These are phyloP conservation scores for Sarcophaga carnaria DNA, from an alignment of 2,888 invertebrate species.

Conservation along the genomic window DNA sequence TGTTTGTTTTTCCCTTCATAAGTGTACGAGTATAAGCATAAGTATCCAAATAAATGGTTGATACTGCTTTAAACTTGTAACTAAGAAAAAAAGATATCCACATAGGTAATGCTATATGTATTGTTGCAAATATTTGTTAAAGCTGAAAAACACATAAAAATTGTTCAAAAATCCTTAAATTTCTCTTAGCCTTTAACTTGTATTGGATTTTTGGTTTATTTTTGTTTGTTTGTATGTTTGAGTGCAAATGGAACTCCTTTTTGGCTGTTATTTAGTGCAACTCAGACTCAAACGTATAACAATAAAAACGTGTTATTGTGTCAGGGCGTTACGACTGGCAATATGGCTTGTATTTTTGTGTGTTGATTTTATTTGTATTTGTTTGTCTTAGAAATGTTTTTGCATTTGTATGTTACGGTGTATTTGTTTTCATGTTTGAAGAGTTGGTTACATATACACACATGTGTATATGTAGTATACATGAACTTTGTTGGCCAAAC, in stretches of 20 bases:
- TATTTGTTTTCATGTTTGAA: background rate
- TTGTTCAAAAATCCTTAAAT: background rate
- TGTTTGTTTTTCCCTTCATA: background rate
- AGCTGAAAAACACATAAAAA: conserved; percentile 10
- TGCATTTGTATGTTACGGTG: background rate
- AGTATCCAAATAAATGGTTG: conserved; percentile 11
- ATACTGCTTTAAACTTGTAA: conserved; percentile 13
- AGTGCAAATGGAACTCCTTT: background rate
- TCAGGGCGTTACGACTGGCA: background rate
- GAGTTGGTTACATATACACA: too few relatives aligned
- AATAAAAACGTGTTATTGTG: conserved; percentile 48
- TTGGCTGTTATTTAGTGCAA: background rate
- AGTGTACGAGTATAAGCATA: background rate
- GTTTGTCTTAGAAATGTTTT: conserved; percentile 3
- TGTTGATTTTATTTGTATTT: conserved; percentile 21
- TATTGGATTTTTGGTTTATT: background rate
- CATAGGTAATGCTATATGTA: conserved; percentile 14
- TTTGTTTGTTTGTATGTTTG: background rate
- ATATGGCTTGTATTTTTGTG: conserved; percentile 1
- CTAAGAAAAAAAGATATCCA: background rate
- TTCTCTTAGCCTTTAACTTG: background rate
- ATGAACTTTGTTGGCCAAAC: too few relatives aligned
- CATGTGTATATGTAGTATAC: too few relatives aligned
- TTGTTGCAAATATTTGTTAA: conserved; percentile 8
- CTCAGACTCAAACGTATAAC: background rate